A percentile compares a stretch with the other conserved stretches of the same genome.
phyloP scores from a whole-genome alignment of 1,140 invertebrate genomes.

The Trigoniulus corallinus region DNA sequence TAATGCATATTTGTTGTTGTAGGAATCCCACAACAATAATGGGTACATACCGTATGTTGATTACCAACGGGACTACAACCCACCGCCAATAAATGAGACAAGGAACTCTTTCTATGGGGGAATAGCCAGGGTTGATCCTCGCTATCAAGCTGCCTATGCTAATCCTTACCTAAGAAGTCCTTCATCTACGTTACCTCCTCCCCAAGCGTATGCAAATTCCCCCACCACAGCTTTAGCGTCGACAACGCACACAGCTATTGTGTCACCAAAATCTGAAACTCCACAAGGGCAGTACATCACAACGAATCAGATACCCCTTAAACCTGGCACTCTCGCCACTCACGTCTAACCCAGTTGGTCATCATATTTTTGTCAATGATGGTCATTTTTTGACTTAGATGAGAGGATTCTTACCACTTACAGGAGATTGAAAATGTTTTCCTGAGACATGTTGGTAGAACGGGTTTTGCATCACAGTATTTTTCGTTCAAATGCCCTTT shows the following conservation, averaged over 20 bases:
- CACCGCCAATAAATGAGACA: conserved; percentile 37
- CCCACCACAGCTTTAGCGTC: conserved; percentile 44
- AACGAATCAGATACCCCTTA: conserved; percentile 29
- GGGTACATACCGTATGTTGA: conserved; percentile 79
- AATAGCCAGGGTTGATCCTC: conserved; percentile 36
- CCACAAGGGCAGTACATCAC: conserved; percentile 27
- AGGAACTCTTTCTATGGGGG: conserved; percentile 16
- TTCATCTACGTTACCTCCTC: conserved; percentile 29
- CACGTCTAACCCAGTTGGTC: too few relatives aligned
- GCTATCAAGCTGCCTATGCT: conserved; percentile 72
- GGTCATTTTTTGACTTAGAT: too few relatives aligned
- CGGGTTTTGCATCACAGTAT: too few relatives aligned
- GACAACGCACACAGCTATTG: conserved; percentile 47
- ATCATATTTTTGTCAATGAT: too few relatives aligned
- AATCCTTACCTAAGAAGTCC: conserved; percentile 62
- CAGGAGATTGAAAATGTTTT: too few relatives aligned
- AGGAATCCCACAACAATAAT: conserved; percentile 68
- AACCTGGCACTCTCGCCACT: conserved; percentile 37
- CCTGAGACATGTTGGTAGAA: too few relatives aligned
- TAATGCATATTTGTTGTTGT: conserved; percentile 2
- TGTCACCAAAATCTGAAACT: conserved; percentile 21
- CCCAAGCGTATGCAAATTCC: conserved; percentile 12
- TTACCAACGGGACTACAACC: conserved; percentile 66
- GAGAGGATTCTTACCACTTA: too few relatives aligned
- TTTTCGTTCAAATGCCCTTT: too few relatives aligned